These are phyloP conservation scores for Malacoctenus gilli DNA, from an alignment of 2,797 vertebrate genomes.

Conservation along the genomic window DNA sequence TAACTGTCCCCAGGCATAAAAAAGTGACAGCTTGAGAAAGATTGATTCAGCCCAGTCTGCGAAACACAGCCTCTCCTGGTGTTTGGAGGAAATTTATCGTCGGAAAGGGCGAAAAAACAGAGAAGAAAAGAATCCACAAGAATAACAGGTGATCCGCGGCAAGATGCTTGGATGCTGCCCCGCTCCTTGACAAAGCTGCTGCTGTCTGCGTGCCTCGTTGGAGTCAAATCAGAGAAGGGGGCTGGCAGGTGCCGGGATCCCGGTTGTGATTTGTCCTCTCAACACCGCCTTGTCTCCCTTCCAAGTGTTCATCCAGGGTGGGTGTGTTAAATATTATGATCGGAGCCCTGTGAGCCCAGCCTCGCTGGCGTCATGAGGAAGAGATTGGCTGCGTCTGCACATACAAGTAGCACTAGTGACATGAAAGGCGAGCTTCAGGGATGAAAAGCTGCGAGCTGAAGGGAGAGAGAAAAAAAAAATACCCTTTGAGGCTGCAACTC, in stretches of 20 bases:
- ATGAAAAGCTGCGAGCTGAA: conserved; percentile 41
- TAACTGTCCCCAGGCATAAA: conserved; percentile 27
- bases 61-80: not conserved
- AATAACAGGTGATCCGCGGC: conserved; percentile 48
- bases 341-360: conserved; percentile 85
- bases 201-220: too few species aligned
- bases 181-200: conserved; percentile 31
- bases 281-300: conserved; percentile 54
- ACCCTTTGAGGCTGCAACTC: conserved; percentile 71
- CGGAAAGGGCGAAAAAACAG: not conserved
- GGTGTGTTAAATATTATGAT: conserved; percentile 92
- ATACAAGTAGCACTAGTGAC: conserved; percentile 81
- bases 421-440: conserved; percentile 79
- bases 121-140: not conserved
- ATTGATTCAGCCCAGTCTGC: conserved; percentile 20
- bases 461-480: not conserved
- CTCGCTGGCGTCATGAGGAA: conserved; percentile 89
- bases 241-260: conserved; percentile 78
- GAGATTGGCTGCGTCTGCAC: conserved; percentile 90
- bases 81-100: not conserved
- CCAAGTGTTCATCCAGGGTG: conserved; percentile 75
- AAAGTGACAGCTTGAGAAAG: conserved; percentile 29
- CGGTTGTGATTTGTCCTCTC: conserved; percentile 57
- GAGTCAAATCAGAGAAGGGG: conserved; percentile 43
- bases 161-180: conserved; percentile 51